A percentile compares a stretch with the other conserved stretches of the same genome.
Evolutionary conservation across 2,888 invertebrate genomes (phyloP).

Genomic region (Xiphydria camelus): DNA sequence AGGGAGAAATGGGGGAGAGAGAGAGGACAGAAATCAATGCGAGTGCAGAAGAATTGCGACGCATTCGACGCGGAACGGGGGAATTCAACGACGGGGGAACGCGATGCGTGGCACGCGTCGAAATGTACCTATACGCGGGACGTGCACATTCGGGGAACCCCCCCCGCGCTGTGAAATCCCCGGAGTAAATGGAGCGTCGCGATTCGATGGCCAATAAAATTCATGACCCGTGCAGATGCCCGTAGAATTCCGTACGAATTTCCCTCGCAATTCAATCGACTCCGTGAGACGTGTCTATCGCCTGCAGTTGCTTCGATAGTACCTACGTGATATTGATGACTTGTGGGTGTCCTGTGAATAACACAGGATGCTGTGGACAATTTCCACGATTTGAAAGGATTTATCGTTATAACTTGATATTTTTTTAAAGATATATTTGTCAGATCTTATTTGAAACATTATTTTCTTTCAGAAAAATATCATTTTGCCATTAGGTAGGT

Average conservation of each 20-base stretch:
- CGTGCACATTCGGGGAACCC: slow-evolving; percentile 7
- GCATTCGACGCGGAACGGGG: slow-evolving; percentile 26
- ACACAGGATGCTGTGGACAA: no score
- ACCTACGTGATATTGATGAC: no score
- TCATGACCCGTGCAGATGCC: slow-evolving; percentile 17
- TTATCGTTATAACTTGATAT: no score
- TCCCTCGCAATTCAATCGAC: slow-evolving; percentile 3
- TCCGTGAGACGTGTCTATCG: neutral
- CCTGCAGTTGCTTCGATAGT: no score
- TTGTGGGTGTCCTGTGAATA: no score
- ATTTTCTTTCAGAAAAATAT: no score
- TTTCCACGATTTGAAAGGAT: no score
- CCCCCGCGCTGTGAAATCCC: slow-evolving; percentile 23
- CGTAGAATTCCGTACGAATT: slow-evolving; percentile 17
- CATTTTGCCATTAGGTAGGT: no score
- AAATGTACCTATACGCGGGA: slow-evolving; percentile 7
- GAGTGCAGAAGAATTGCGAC: neutral
- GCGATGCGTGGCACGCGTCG: slow-evolving; percentile 20
- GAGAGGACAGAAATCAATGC: no score
- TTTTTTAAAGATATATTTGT: no score
- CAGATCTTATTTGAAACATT: no score
- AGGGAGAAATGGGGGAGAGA: no score
- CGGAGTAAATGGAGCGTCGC: slow-evolving; percentile 27
- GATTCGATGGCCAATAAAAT: slow-evolving; percentile 30
- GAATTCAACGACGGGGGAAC: slow-evolving; percentile 30